Evolutionary conservation across 2,113 vertebrate genomes (phyloP), one percentile per base, ranked within the genome.

Genomic region (Atlantisia rogersi): DNA sequence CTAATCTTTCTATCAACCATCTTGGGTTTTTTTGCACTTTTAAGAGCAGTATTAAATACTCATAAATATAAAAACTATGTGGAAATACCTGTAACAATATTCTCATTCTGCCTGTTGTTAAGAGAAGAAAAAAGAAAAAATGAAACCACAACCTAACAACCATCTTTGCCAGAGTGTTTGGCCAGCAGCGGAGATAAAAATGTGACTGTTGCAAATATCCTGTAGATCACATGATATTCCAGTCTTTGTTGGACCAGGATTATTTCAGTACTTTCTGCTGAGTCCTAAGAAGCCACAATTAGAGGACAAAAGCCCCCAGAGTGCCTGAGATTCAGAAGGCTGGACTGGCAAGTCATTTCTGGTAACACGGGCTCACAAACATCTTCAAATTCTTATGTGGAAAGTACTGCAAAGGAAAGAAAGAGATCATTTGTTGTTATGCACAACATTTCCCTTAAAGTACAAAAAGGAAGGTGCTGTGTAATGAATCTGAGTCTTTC

Each of bases 321-420:
- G 74, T 76, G 94, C 95, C 97, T 97, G 95, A 97, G 96, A 94
- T 95, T 89, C 93, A 83, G 86, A 80, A 94, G 88, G 93, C 89
- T 55, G 75, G 92, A 92, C 65, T 17, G 82, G 71, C 55, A 68
- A 83, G 48, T 84, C 76, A 81, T 76, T 81, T 89, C 92, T 87
- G 70, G 6, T n/a, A 80, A 76, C 70, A 48, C 32, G 5, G n/a
- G 73, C 37, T 95, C 92, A 86, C 53, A 52, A 63, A 65, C 40
- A 71, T 92, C 96, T 96, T 99, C 97, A 99, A 98, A 99, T 99
- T 96, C 99, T 98, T 98, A 99, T 99, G 95, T 99, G 99, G 90
- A 99, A 99, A 81, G 99, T 99, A 97, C 99, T 99, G 96, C 31
- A 97, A 96, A 95, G 32, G 75, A 86, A 94, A 95, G 85, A 77